These are phyloP conservation scores for Butastur rufipennis DNA, from an alignment of 2,113 vertebrate genomes.

Conservation along the genomic window DNA sequence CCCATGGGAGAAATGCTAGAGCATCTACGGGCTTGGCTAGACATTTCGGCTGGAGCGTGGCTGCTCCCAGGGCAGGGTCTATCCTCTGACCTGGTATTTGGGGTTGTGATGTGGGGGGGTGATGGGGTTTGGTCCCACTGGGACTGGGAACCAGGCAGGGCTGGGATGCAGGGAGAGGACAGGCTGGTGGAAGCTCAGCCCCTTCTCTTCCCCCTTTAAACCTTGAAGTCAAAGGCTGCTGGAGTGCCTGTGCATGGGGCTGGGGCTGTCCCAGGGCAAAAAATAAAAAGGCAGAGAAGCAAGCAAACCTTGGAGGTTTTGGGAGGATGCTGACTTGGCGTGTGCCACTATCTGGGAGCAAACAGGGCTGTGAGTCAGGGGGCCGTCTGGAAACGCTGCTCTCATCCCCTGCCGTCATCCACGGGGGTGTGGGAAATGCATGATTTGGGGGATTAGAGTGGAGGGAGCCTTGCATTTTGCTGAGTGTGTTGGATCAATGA, in stretches of 20 bases:
- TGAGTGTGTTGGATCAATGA: not conserved
- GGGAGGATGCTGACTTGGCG: not conserved
- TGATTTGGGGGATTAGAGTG: not conserved
- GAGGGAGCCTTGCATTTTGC: not conserved
- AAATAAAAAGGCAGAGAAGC: not conserved
- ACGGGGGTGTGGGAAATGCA: not conserved
- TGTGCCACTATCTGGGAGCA: not conserved
- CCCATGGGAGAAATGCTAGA: not conserved
- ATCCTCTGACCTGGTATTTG: constrained; percentile 42
- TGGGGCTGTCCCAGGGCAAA: not conserved
- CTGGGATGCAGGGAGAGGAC: not conserved
- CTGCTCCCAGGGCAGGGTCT: not conserved
- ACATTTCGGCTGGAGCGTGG: not conserved
- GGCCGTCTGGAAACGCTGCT: not conserved
- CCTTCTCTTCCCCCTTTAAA: not conserved
- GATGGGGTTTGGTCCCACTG: not conserved
- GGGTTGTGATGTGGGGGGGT: not conserved
- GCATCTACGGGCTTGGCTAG: not conserved
- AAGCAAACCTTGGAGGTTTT: not conserved
- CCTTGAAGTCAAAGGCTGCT: not conserved
- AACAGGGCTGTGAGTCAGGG: not conserved
- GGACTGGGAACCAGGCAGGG: not conserved
- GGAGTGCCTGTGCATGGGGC: not conserved
- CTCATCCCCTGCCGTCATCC: not conserved
- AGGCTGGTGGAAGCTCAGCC: not conserved